Percentiles rank a stretch among this genome's conserved stretches.
phyloP scores from a whole-genome alignment of 2,797 vertebrate species.

The Astyanax mexicanus region DNA sequence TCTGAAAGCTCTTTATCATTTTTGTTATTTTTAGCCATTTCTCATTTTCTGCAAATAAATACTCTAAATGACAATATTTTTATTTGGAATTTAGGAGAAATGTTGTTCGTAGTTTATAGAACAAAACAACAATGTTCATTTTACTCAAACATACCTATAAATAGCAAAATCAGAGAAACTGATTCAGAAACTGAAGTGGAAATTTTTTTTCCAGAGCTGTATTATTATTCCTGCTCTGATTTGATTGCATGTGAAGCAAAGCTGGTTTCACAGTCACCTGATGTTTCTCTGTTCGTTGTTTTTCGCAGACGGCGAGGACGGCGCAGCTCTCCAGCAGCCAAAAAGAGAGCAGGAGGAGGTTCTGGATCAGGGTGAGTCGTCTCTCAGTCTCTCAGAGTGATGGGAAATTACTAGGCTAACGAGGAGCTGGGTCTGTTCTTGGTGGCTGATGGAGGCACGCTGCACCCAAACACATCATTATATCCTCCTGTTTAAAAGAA shows the following conservation, averaged over 20 bases:
- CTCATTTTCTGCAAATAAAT: too few relatives aligned
- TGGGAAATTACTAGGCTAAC: conserved; percentile 25
- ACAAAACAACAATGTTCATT: too few relatives aligned
- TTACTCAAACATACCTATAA: too few relatives aligned
- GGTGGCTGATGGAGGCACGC: background rate
- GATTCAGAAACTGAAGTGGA: too few relatives aligned
- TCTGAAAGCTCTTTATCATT: too few relatives aligned
- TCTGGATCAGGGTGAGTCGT: conserved; percentile 86
- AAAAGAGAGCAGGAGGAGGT: conserved; percentile 80
- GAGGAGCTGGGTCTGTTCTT: background rate
- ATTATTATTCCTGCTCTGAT: conserved; percentile 17
- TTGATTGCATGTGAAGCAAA: conserved; percentile 18
- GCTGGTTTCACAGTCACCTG: conserved; percentile 25
- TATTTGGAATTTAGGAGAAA: too few relatives aligned
- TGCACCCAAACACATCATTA: conserved; percentile 8
- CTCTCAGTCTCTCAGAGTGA: conserved; percentile 29
- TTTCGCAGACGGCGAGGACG: conserved; percentile 69
- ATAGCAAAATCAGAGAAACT: too few relatives aligned
- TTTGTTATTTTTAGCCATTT: too few relatives aligned
- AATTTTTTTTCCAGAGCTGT: background rate
- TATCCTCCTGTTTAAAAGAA: background rate
- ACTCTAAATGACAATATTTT: too few relatives aligned
- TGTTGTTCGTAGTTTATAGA: too few relatives aligned
- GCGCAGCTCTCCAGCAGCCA: conserved; percentile 67
- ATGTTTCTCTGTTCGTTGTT: conserved; percentile 13